Base-by-base conservation (phyloP, 2,797 vertebrate species). In the Borostomias antarcticus region DNA sequence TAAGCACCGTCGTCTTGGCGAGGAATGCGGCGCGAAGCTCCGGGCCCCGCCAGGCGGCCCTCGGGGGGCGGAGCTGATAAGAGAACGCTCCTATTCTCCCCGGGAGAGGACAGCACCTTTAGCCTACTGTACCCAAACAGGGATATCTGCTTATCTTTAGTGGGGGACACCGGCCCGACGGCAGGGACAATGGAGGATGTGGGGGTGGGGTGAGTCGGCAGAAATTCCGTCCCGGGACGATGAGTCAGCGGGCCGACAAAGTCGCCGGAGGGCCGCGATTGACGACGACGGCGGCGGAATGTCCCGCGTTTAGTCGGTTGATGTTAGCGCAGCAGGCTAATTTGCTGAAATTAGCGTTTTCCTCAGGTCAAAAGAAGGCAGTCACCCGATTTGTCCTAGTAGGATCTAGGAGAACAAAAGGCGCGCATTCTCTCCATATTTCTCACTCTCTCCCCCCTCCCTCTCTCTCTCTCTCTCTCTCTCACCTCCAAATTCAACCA, bases 141-240 rank as follows among this genome's bases (percentile, higher is more conserved):
- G 35, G 40, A 32, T 75, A 65, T 64, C 52, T 63, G 74, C 77
- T 81, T 82, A 88, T 88, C 86, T 89, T 89, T 84, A 84, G 81
- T 79, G 80, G 73, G 69, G 81, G 79, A 83, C 84, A 86, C n/a
- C 74, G 64, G 79, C 78, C 66, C 75, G 70, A 80, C 69, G 73
- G 62, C 61, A 72, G 64, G 28, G 63, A 84, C 79, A 86, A 82
- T 76, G 29, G 29, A 81, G 80, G 78, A 66, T 64, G 57, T 29
- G 32, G 62, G 48, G 30, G 43, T 50, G 80, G 78, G 77, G 80
- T 57, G 73, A 26, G 54, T 69, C 25, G 15, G 72, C 69, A 76
- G 4, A 71, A 66, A 81, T 80, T 78, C 73, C 66, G 47, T 32
- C 11, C 45, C 66, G 0, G 32, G 50, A 13, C 62, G 45, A 25